Evolutionary conservation across 2,113 vertebrate species (phyloP).

Genomic region (Setophaga kirtlandii): DNA sequence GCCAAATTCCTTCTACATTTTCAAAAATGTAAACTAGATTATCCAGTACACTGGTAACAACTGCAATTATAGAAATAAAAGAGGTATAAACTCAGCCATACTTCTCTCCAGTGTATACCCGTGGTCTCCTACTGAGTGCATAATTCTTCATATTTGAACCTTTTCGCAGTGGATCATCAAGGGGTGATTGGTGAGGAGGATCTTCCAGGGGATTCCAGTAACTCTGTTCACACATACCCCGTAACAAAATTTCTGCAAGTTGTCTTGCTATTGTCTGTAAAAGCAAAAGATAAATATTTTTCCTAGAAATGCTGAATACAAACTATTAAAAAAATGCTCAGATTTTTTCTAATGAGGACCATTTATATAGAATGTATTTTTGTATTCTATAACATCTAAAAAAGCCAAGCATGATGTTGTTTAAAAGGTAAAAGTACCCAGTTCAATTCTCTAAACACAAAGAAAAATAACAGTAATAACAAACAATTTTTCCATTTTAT

Average conservation of each 20-base stretch:
- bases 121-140: constrained; percentile 84
- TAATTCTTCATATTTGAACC: constrained; percentile 87
- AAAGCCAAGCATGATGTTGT: background rate
- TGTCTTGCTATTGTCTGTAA: constrained; percentile 94
- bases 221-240: constrained; percentile 99
- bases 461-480: background rate
- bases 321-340: background rate
- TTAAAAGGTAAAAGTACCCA: background rate
- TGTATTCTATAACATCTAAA: background rate
- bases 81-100: constrained; percentile 63
- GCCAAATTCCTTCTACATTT: background rate
- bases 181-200: constrained; percentile 89
- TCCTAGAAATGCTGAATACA: background rate
- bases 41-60: background rate
- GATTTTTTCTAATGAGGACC: background rate
- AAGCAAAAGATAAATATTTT: constrained; percentile 22
- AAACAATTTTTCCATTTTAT: background rate
- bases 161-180: constrained; percentile 90
- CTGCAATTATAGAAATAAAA: background rate
- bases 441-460: background rate
- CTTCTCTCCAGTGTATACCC: constrained; percentile 96
- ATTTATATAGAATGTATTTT: background rate
- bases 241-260: constrained; percentile 93
- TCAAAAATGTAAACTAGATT: background rate
- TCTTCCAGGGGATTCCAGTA: constrained; percentile 98